Percentiles rank a stretch among this genome's conserved stretches.
phyloP scores from a whole-genome alignment of 1,140 invertebrate genomes.

The Drosophila tani region DNA sequence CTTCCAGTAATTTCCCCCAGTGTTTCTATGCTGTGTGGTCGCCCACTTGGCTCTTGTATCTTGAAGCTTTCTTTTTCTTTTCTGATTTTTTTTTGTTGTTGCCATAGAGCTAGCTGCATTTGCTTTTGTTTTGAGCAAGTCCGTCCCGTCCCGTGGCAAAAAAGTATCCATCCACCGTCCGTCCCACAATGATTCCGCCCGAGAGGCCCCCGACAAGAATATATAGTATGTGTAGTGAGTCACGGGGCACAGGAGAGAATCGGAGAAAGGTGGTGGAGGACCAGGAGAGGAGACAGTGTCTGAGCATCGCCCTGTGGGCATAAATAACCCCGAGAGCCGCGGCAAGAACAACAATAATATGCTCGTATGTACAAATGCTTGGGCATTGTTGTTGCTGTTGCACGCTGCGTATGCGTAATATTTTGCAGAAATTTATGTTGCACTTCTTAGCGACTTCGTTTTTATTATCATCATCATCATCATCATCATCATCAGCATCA shows the following conservation, averaged over 20 bases:
- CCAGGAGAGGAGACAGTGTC: slow-evolving; percentile 38
- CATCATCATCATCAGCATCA: slow-evolving; percentile 23
- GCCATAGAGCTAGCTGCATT: slow-evolving; percentile 29
- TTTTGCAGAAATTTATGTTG: slow-evolving; percentile 79
- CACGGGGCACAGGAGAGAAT: slow-evolving; percentile 20
- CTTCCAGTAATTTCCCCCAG: slow-evolving; percentile 32
- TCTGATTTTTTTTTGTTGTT: slow-evolving; percentile 12
- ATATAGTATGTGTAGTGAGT: slow-evolving; percentile 36
- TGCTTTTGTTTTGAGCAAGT: slow-evolving; percentile 62
- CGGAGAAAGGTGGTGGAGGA: slow-evolving; percentile 8
- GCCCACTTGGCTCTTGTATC: slow-evolving; percentile 58
- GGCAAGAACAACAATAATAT: slow-evolving; percentile 45
- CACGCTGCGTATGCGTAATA: slow-evolving; percentile 78
- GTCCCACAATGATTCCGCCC: slow-evolving; percentile 66
- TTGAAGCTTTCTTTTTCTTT: slow-evolving; percentile 31
- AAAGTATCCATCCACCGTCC: slow-evolving; percentile 60
- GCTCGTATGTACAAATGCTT: slow-evolving; percentile 13
- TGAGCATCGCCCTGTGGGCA: slow-evolving; percentile 50
- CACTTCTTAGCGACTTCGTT: slow-evolving; percentile 76
- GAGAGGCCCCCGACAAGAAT: slow-evolving; percentile 20
- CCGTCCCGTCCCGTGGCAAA: slow-evolving; percentile 66
- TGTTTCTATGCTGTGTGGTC: slow-evolving; percentile 71
- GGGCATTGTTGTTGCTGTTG: slow-evolving; percentile 30
- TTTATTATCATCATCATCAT: slow-evolving; percentile 71
- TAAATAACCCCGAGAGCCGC: slow-evolving; percentile 61